Percentiles rank a stretch among this genome's conserved stretches.
phyloP scores from a whole-genome alignment of 2,797 vertebrate species.

The Malurus splendens region DNA sequence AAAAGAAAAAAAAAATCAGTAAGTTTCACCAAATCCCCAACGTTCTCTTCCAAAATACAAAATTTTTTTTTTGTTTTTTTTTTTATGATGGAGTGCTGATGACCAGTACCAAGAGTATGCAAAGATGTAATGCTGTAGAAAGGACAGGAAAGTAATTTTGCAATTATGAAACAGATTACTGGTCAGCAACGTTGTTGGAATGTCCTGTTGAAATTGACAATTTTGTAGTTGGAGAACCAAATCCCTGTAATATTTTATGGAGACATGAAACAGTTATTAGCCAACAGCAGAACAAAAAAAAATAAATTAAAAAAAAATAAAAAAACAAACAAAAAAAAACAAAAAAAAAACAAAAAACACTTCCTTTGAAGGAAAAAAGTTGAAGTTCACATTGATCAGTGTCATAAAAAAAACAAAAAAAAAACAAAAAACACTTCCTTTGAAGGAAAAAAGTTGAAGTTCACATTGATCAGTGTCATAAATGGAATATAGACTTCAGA shows the following conservation, averaged over 20 bases:
- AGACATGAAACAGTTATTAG: not conserved
- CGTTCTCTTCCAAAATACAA: not conserved
- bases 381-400: not conserved
- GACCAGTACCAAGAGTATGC: not conserved
- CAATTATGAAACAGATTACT: not conserved
- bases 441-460: not conserved
- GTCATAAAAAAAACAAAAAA: not conserved
- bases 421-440: not conserved
- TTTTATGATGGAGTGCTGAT: not conserved
- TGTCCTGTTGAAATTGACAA: not conserved
- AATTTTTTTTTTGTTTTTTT: not conserved
- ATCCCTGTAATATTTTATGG: not conserved
- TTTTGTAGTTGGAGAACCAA: not conserved
- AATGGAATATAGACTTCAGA: not conserved
- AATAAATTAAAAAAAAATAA: no score
- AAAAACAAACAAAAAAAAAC: no score
- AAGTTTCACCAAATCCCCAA: not conserved
- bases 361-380: not conserved
- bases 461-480: not conserved
- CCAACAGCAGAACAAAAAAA: not conserved
- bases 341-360: no score
- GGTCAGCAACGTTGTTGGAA: not conserved
- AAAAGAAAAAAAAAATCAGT: not conserved
- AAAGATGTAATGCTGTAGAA: not conserved
- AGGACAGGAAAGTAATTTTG: not conserved